Evolutionary conservation across 92 coral and sea anemone species (phyloP).

Genomic region (Parazoanthus darwini): DNA sequence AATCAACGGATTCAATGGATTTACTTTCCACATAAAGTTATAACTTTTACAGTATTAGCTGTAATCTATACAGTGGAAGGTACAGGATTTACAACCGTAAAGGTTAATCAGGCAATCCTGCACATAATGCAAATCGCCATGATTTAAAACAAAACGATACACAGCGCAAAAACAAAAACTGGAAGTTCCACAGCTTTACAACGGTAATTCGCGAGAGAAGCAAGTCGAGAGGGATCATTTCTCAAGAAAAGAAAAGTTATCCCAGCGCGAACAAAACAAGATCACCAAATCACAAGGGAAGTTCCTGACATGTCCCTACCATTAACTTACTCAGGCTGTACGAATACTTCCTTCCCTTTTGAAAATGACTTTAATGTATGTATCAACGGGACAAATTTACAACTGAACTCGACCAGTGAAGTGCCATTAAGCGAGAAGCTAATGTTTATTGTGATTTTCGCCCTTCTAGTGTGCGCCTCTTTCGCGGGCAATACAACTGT

Average conservation of each 20-base stretch:
- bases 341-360: neutral
- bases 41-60: too few species aligned
- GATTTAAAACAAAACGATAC: too few species aligned
- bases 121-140: neutral
- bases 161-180: too few species aligned
- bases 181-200: neutral
- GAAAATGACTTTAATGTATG: neutral
- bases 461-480: neutral
- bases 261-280: too few species aligned
- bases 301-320: neutral
- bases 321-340: neutral
- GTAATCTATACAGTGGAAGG: too few species aligned
- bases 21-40: too few species aligned
- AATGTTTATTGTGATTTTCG: neutral
- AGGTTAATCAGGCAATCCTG: too few species aligned
- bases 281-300: too few species aligned
- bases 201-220: neutral
- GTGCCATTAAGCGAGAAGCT: neutral
- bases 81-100: too few species aligned
- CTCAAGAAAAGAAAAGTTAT: too few species aligned
- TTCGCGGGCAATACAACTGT: neutral
- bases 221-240: neutral
- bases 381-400: neutral
- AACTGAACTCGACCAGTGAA: neutral
- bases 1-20: too few species aligned